A percentile compares a stretch with the other conserved stretches of the same genome.
phyloP scores from a whole-genome alignment of 2,888 invertebrate species.

The Aplocera efformata region DNA sequence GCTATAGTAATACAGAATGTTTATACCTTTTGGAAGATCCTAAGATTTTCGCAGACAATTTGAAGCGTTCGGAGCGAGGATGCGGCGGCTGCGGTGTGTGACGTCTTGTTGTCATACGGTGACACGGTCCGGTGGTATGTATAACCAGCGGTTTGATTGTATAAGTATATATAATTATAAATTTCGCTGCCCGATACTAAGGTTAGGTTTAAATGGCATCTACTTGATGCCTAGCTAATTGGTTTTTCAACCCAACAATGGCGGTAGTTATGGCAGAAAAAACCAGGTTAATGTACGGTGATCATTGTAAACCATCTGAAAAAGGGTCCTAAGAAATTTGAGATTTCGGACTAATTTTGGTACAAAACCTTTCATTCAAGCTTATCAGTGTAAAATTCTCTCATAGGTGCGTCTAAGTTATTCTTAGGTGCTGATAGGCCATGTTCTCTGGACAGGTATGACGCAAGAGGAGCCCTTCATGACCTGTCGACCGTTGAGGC shows the following conservation, averaged over 20 bases:
- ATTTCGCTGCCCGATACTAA: slow-evolving; percentile 13
- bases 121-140: slow-evolving; percentile 74
- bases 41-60: slow-evolving; percentile 77
- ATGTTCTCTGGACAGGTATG: slow-evolving; percentile 86
- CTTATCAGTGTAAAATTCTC: too few species aligned
- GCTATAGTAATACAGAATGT: slow-evolving; percentile 57
- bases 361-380: too few species aligned
- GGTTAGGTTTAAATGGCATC: slow-evolving; percentile 1
- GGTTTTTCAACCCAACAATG: too few species aligned
- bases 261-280: too few species aligned
- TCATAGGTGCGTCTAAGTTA: slow-evolving; percentile 4
- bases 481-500: slow-evolving; percentile 91
- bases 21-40: slow-evolving; percentile 70
- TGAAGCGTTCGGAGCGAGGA: slow-evolving; percentile 43
- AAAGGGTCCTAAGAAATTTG: too few species aligned
- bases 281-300: too few species aligned
- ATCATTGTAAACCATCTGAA: too few species aligned
- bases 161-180: slow-evolving; percentile 43
- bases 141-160: slow-evolving; percentile 67
- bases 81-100: slow-evolving; percentile 30
- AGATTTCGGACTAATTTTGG: too few species aligned
- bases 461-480: slow-evolving; percentile 94
- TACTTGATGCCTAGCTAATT: too few species aligned
- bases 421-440: slow-evolving; percentile 7
- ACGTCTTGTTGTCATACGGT: slow-evolving; percentile 63